Evolutionary conservation across 2,113 vertebrate genomes (phyloP).

Genomic region (Platanista minor): DNA sequence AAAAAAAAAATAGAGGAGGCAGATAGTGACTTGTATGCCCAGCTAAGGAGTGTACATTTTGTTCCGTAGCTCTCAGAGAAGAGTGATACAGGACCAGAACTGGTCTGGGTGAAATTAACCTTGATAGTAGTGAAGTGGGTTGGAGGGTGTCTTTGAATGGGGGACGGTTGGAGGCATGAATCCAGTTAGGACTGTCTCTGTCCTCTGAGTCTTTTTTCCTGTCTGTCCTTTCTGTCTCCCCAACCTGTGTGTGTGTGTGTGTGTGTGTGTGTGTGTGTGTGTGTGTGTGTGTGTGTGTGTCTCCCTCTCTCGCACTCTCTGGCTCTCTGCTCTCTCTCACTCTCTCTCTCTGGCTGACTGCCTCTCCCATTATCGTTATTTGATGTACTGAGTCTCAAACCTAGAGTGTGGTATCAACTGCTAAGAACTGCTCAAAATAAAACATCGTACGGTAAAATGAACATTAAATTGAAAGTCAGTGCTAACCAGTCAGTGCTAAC

Average conservation of each 20-base stretch:
- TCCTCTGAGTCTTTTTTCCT: neutral
- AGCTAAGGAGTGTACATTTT: neutral
- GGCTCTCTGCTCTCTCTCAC: neutral
- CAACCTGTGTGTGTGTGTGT: neutral
- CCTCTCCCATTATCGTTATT: neutral
- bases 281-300: fast-evolving
- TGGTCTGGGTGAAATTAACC: neutral
- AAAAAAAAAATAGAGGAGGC: too few relatives aligned
- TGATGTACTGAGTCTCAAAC: neutral
- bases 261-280: too few relatives aligned
- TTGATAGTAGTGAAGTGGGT: neutral
- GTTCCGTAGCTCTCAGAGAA: neutral
- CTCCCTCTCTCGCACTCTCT: neutral
- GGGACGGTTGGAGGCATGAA: neutral
- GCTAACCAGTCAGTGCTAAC: too few relatives aligned
- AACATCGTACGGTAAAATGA: neutral
- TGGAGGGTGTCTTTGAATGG: neutral
- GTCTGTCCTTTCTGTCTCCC: neutral
- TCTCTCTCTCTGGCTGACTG: neutral
- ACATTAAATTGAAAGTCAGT: neutral
- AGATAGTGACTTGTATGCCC: neutral
- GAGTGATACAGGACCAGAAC: neutral
- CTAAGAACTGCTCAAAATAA: neutral
- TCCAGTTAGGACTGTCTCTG: too few relatives aligned
- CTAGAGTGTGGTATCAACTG: neutral